Evolutionary conservation across 2,113 vertebrate species (phyloP).

Genomic region (Puffinus mauretanicus): DNA sequence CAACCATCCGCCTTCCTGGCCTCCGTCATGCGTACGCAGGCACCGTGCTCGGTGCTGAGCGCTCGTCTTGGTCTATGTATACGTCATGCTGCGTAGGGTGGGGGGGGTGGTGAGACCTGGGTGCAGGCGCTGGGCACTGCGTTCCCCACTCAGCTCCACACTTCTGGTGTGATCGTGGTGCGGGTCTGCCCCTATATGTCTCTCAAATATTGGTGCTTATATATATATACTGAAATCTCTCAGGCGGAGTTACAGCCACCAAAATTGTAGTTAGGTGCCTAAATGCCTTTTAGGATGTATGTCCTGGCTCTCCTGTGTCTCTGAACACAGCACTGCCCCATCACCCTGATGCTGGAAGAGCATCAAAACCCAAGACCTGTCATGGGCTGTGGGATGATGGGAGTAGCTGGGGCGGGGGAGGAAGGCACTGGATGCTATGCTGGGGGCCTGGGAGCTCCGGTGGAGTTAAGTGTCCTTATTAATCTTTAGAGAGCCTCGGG

Average conservation of each 20-base stretch:
- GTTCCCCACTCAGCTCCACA: neutral
- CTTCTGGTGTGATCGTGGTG: neutral
- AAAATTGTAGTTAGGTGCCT: neutral
- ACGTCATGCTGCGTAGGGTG: neutral
- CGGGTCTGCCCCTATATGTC: neutral
- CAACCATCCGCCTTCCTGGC: neutral
- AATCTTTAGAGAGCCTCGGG: neutral
- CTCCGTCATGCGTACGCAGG: accelerated
- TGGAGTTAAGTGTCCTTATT: neutral
- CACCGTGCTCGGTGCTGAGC: neutral
- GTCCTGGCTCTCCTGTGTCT: neutral
- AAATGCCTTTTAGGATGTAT: neutral
- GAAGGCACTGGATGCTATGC: neutral
- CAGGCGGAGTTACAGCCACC: neutral
- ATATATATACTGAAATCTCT: neutral
- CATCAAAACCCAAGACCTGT: neutral
- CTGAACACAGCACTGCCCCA: neutral
- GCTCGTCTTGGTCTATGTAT: accelerated
- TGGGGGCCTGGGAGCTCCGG: neutral
- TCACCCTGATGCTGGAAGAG: neutral
- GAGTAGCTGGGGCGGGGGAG: neutral
- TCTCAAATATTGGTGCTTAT: neutral
- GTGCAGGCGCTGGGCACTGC: neutral
- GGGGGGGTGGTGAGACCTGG: neutral
- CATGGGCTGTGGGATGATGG: neutral